phyloP scores from a whole-genome alignment of 1,140 invertebrate species.

The Ips typographus region DNA sequence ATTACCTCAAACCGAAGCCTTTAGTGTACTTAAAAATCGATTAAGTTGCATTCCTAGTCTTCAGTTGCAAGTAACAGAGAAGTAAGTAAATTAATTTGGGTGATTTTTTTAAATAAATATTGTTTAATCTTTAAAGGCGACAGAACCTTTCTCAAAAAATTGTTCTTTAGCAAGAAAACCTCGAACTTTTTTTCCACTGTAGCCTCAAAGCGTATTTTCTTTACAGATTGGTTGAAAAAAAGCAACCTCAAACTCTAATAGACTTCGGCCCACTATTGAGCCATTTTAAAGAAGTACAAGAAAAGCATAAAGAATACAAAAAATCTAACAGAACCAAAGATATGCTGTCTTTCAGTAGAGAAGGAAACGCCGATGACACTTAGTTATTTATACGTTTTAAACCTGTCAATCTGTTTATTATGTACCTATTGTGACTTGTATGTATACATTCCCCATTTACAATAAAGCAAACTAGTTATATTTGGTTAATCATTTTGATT shows the following conservation, averaged over 20 bases:
- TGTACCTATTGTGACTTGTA: not conserved
- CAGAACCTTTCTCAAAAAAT: no score
- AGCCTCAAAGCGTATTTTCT: no score
- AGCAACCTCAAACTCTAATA: slow-evolving; percentile 46
- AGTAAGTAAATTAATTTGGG: slow-evolving; percentile 41
- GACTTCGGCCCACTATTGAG: slow-evolving; percentile 63
- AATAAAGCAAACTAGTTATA: no score
- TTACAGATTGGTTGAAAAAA: no score
- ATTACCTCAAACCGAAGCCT: slow-evolving; percentile 95
- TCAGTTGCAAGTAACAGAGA: slow-evolving; percentile 54
- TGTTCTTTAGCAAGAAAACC: no score
- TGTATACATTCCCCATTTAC: not conserved
- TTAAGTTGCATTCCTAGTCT: slow-evolving; percentile 84
- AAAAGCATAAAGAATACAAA: slow-evolving; percentile 63
- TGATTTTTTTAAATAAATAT: not conserved
- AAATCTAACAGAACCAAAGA: slow-evolving; percentile 43
- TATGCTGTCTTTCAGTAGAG: slow-evolving; percentile 28
- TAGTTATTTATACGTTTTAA: not conserved
- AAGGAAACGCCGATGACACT: slow-evolving; percentile 4
- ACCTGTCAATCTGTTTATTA: not conserved
- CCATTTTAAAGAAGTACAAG: slow-evolving; percentile 67
- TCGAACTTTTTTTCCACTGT: no score
- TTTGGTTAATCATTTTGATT: no score
- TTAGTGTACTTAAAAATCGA: slow-evolving; percentile 82
- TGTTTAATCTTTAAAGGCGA: not conserved